Percentiles rank a stretch among this genome's conserved stretches.
These are phyloP conservation scores for Sphenodon punctatus DNA, from an alignment of 2,797 vertebrate genomes.

Conservation along the genomic window DNA sequence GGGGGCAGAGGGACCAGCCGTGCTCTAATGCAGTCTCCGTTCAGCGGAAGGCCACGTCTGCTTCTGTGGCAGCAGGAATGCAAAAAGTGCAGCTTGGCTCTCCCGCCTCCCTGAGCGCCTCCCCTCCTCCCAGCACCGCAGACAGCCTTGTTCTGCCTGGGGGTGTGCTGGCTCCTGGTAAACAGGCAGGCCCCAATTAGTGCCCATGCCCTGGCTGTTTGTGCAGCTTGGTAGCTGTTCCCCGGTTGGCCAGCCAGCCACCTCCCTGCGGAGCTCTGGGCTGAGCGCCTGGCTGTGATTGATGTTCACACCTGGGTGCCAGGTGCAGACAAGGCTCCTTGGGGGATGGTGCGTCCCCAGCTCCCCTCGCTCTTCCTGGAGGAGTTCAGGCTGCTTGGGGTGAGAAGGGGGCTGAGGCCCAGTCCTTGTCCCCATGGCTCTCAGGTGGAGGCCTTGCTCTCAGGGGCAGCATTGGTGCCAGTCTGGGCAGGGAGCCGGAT, in stretches of 20 bases:
- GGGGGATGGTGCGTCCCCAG: neutral
- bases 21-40: neutral
- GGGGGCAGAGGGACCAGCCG: too few relatives aligned
- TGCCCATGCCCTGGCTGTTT: neutral
- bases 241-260: accelerated
- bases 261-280: neutral
- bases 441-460: neutral
- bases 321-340: neutral
- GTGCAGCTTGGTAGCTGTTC: accelerated
- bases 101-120: too few relatives aligned
- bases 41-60: neutral
- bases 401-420: neutral
- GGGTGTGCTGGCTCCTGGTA: neutral
- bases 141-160: neutral
- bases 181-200: accelerated
- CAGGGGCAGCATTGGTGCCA: neutral
- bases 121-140: neutral
- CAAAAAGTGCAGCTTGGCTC: neutral
- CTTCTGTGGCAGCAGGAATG: neutral
- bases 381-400: neutral
- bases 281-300: too few relatives aligned
- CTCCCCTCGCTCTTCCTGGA: neutral
- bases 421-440: neutral
- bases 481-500: neutral
- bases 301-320: neutral